These are phyloP conservation scores for Lepus townsendii DNA, from an alignment of 2,797 vertebrate species.

Conservation along the genomic window DNA sequence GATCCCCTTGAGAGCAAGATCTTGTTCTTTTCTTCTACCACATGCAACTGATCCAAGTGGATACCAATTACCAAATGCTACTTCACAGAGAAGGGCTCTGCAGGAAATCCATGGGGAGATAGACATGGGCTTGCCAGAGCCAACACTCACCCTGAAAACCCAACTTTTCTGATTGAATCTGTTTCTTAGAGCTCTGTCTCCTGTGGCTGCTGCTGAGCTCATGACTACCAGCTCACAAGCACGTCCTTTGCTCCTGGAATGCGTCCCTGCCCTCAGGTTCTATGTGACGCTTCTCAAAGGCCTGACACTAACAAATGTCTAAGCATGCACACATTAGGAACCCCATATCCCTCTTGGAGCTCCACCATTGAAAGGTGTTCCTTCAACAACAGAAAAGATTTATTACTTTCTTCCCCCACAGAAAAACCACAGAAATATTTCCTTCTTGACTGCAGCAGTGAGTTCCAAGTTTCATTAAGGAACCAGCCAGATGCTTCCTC, in stretches of 20 bases:
- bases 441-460: conserved; percentile 72
- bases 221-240: not conserved
- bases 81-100: not conserved
- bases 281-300: not conserved
- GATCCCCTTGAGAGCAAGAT: not conserved
- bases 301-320: not conserved
- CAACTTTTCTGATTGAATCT: not conserved
- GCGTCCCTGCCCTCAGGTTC: not conserved
- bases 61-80: not conserved
- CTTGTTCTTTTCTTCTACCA: not conserved
- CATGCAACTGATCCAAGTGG: not conserved
- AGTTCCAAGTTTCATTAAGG: conserved; percentile 82
- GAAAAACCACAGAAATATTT: conserved; percentile 84
- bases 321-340: conserved; percentile 64
- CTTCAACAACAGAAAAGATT: conserved; percentile 81
- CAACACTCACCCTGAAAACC: not conserved
- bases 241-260: not conserved
- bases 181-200: not conserved
- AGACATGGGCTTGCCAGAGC: not conserved
- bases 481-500: conserved; percentile 80
- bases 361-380: conserved; percentile 75
- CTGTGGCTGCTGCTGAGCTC: not conserved
- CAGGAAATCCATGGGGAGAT: not conserved
- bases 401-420: conserved; percentile 78
- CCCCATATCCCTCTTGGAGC: conserved; percentile 60